A percentile compares a stretch with the other conserved stretches of the same genome.
Evolutionary conservation across 2,113 vertebrate genomes (phyloP).

Genomic region (Rhodinocichla rosea): DNA sequence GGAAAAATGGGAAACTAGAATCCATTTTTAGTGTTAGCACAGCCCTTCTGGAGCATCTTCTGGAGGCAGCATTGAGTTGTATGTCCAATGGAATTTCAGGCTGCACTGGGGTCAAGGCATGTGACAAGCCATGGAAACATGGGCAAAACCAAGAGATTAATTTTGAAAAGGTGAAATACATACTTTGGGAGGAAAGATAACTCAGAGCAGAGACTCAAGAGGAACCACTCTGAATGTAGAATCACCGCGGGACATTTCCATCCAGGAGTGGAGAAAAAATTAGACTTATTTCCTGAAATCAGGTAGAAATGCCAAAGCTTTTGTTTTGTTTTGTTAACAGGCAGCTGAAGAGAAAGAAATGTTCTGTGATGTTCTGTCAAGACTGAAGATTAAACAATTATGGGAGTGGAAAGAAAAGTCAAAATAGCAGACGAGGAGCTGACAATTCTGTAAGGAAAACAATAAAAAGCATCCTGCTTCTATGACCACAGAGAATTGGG

Average conservation of each 20-base stretch:
- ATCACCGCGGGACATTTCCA: neutral
- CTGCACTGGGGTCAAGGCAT: neutral
- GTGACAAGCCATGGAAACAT: neutral
- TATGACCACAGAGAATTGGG: neutral
- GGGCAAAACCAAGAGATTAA: neutral
- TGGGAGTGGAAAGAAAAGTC: neutral
- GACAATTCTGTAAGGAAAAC: neutral
- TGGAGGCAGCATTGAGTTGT: neutral
- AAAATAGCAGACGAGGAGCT: neutral
- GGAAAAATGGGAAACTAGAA: neutral
- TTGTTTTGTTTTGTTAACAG: neutral
- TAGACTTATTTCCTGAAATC: neutral
- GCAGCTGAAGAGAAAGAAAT: neutral
- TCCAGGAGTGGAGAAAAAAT: neutral
- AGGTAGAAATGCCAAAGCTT: neutral
- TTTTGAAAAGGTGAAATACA: neutral
- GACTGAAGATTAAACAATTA: neutral
- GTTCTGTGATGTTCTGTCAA: neutral
- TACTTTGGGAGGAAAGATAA: neutral
- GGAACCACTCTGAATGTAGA: neutral
- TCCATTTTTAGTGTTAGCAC: neutral
- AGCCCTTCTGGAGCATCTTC: neutral
- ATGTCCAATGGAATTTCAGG: neutral
- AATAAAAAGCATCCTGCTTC: neutral
- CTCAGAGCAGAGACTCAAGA: neutral